Conservation (phyloP, 2,888 invertebrate species). For the Nymphalis polychloros region DNA sequence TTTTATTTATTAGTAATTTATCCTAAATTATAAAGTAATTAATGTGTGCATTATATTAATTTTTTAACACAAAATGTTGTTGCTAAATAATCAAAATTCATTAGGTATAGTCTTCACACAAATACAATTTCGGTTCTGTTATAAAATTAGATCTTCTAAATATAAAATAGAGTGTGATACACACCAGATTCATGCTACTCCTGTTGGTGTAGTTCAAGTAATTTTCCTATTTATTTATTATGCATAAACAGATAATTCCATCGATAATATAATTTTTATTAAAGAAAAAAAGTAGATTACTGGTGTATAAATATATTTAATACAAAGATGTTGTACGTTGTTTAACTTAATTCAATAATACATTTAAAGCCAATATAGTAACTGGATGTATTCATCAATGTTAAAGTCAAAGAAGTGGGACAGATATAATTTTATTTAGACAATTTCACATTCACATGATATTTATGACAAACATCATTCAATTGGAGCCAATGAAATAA, state of each 20-base stretch:
- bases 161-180: not conserved
- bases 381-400: not conserved
- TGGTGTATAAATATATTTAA: too few relatives aligned
- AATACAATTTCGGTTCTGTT: not conserved
- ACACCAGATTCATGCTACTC: not conserved
- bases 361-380: not conserved
- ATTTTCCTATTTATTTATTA: not conserved
- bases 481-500: constrained; percentile 66
- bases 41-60: too few relatives aligned
- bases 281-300: too few relatives aligned
- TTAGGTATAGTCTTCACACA: not conserved
- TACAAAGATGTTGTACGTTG: too few relatives aligned
- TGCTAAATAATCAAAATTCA: not conserved
- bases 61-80: not conserved
- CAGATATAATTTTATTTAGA: constrained; percentile 20
- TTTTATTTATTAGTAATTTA: not conserved
- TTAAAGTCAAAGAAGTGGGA: not conserved
- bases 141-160: not conserved
- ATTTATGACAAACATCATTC: constrained; percentile 50
- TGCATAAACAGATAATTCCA: too few relatives aligned
- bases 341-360: not conserved
- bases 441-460: constrained; percentile 22
- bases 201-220: not conserved
- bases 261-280: too few relatives aligned
- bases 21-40: too few relatives aligned